Evolutionary conservation across 2,113 vertebrate genomes (phyloP).

Genomic region (Gnathonemus longibarbis): DNA sequence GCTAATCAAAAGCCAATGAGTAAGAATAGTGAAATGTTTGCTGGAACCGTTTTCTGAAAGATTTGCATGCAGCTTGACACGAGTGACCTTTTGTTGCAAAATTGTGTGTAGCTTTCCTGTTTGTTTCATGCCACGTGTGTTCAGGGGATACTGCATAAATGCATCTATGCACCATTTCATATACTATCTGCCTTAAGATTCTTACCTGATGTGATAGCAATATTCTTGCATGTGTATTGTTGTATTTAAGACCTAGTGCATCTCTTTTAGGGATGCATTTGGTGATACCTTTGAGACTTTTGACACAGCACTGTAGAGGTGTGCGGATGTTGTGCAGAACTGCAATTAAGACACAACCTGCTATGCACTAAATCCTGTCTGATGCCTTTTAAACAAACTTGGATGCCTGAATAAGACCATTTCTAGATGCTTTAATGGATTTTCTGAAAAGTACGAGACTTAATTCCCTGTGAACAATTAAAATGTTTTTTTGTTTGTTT

Average conservation of each 20-base stretch:
- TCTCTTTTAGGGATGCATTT: not conserved
- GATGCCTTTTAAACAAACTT: slow-evolving; percentile 86
- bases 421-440: slow-evolving; percentile 54
- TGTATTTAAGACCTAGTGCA: slow-evolving; percentile 49
- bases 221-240: slow-evolving; percentile 51
- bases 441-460: not conserved
- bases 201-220: slow-evolving; percentile 33
- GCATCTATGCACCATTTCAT: slow-evolving; percentile 38
- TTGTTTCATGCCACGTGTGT: slow-evolving; percentile 29
- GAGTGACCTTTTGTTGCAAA: not conserved
- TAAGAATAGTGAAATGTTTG: not conserved
- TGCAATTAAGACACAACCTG: slow-evolving; percentile 48
- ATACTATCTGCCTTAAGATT: slow-evolving; percentile 54
- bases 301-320: slow-evolving; percentile 41
- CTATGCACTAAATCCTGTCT: slow-evolving; percentile 88
- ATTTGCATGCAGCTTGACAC: not conserved
- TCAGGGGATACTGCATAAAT: slow-evolving; percentile 41
- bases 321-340: slow-evolving; percentile 55
- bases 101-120: slow-evolving; percentile 16
- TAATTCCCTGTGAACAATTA: not conserved
- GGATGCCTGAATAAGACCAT: slow-evolving; percentile 81
- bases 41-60: slow-evolving; percentile 7
- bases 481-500: not conserved
- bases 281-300: slow-evolving; percentile 38
- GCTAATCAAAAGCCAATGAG: not conserved